phyloP scores from a whole-genome alignment of 2,113 vertebrate genomes.

The Alligator mississippiensis region DNA sequence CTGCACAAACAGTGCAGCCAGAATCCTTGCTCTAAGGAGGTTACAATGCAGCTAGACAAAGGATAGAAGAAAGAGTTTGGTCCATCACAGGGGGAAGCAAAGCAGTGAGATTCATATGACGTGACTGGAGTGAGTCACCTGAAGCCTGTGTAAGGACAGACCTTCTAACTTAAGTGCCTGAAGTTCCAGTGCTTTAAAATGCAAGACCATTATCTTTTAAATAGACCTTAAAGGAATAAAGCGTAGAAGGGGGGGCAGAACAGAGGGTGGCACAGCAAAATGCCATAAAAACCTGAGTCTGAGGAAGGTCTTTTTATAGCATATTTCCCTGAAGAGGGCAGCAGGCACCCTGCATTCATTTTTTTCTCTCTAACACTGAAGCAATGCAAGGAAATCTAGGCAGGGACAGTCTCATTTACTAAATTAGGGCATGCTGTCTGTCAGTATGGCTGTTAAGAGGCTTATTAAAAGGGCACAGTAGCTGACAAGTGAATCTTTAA shows the following conservation, averaged over 20 bases:
- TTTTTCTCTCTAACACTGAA: not conserved
- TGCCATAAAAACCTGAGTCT: not conserved
- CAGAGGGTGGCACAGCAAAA: not conserved
- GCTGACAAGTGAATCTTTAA: constrained; percentile 53
- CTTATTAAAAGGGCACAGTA: constrained; percentile 55
- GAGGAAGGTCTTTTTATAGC: not conserved
- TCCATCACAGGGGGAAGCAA: not conserved
- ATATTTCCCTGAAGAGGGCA: not conserved
- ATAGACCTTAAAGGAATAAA: not conserved
- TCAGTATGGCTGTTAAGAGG: constrained; percentile 31
- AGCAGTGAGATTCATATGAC: not conserved
- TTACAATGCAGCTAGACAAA: not conserved
- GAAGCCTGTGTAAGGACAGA: accelerated
- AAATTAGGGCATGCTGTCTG: not conserved
- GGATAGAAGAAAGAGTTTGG: not conserved
- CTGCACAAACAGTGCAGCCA: not conserved
- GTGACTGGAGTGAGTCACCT: not conserved
- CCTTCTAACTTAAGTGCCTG: not conserved
- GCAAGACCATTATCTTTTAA: not conserved
- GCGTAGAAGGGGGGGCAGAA: not conserved
- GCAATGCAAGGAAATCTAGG: not conserved
- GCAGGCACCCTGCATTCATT: not conserved
- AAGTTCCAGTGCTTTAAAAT: not conserved
- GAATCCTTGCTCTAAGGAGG: not conserved
- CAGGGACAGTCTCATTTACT: constrained; percentile 8